These are phyloP conservation scores for Geococcyx californianus DNA, from an alignment of 2,113 vertebrate genomes.

Conservation along the genomic window DNA sequence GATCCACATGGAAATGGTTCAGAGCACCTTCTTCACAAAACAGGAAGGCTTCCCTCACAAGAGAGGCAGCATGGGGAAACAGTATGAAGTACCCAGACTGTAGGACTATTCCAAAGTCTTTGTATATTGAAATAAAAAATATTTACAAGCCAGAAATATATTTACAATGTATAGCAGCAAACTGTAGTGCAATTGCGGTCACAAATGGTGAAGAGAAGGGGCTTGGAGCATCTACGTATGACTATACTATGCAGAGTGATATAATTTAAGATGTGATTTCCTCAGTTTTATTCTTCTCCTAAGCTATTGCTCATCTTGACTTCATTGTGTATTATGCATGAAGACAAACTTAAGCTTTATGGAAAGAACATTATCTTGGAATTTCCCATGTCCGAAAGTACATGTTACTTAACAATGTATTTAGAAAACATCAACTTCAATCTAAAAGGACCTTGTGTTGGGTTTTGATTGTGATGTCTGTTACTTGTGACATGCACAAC, in stretches of 20 bases:
- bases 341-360: conserved; percentile 25
- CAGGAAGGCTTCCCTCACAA: neutral
- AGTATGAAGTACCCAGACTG: neutral
- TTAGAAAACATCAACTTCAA: neutral
- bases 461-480: neutral
- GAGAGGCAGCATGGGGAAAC: neutral
- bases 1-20: neutral
- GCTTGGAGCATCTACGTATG: neutral
- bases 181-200: accelerated
- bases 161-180: neutral
- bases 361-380: neutral
- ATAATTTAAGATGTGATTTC: neutral
- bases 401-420: neutral
- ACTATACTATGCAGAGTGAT: neutral
- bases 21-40: neutral
- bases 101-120: neutral
- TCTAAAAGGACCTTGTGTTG: neutral
- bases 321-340: conserved; percentile 42
- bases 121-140: neutral
- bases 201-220: accelerated
- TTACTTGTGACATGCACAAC: neutral
- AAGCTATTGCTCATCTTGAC: conserved; percentile 35
- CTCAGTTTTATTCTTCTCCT: conserved; percentile 3
- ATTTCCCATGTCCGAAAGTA: neutral
- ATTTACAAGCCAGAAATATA: neutral